Conservation (phyloP, 2,113 vertebrate genomes). For the Cromileptes altivelis region DNA sequence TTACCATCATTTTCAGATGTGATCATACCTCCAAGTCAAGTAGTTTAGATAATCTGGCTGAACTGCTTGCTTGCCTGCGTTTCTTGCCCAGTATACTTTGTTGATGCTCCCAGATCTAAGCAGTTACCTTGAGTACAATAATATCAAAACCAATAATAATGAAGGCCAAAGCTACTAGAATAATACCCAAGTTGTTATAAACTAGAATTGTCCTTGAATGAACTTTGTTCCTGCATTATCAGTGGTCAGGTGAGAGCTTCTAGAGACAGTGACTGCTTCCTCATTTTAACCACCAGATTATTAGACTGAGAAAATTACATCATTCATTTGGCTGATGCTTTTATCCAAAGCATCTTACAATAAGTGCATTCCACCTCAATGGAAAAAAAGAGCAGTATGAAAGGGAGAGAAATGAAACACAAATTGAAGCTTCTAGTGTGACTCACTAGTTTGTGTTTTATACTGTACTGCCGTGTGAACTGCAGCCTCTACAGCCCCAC, state of each 20-base stretch:
- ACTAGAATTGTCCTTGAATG: neutral
- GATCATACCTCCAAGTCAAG: no score
- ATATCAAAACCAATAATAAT: neutral
- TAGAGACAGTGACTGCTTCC: neutral
- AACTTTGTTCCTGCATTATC: neutral
- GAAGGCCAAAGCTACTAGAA: neutral
- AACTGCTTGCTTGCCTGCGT: no score
- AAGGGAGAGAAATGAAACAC: neutral
- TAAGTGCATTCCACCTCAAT: neutral
- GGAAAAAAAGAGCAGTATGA: no score
- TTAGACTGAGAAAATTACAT: neutral
- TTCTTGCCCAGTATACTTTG: no score
- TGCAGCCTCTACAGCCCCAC: conserved; percentile 1
- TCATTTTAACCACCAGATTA: neutral
- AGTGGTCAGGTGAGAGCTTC: neutral
- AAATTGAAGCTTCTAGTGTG: neutral
- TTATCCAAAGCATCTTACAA: neutral
- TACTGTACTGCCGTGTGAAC: conserved; percentile 2
- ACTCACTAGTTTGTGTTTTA: neutral
- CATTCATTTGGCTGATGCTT: conserved; percentile 4
- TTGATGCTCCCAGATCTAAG: no score
- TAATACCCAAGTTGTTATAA: neutral
- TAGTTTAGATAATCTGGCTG: no score
- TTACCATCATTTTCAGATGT: no score
- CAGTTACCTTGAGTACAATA: no score